These are phyloP conservation scores for Fregetta grallaria DNA, from an alignment of 2,113 vertebrate genomes.

Conservation along the genomic window DNA sequence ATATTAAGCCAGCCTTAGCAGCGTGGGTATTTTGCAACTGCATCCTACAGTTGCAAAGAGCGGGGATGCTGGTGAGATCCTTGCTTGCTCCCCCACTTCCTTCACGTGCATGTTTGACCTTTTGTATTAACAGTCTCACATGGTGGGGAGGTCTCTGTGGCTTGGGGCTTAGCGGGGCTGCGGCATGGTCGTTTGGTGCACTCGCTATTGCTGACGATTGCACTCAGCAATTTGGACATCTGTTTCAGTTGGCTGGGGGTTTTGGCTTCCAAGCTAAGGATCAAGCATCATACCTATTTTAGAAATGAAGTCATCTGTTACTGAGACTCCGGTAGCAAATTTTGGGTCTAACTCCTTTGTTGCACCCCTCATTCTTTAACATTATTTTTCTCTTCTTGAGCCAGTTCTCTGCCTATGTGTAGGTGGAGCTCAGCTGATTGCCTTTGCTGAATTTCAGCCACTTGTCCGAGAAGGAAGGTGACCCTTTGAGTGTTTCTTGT, in stretches of 20 bases:
- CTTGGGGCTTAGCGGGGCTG: background rate
- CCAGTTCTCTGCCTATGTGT: background rate
- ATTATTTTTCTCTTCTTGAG: background rate
- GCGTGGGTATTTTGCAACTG: background rate
- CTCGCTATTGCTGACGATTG: background rate
- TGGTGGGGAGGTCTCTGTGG: background rate
- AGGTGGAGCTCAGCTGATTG: background rate
- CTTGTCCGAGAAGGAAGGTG: background rate
- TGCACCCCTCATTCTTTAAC: background rate
- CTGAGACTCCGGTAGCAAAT: background rate
- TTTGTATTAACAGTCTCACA: background rate
- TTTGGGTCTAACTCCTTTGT: background rate
- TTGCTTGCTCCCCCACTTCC: background rate
- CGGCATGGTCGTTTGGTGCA: rapidly evolving
- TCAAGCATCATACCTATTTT: background rate
- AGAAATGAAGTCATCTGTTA: background rate
- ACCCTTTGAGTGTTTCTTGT: background rate
- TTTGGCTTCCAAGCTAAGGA: background rate
- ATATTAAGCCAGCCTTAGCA: background rate
- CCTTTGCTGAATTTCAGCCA: background rate
- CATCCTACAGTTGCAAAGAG: background rate
- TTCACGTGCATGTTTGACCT: background rate
- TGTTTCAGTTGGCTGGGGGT: background rate
- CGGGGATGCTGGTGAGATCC: rapidly evolving
- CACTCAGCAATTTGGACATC: background rate